These are phyloP conservation scores for Corvus hawaiiensis DNA, from an alignment of 2,113 vertebrate species.

Conservation along the genomic window DNA sequence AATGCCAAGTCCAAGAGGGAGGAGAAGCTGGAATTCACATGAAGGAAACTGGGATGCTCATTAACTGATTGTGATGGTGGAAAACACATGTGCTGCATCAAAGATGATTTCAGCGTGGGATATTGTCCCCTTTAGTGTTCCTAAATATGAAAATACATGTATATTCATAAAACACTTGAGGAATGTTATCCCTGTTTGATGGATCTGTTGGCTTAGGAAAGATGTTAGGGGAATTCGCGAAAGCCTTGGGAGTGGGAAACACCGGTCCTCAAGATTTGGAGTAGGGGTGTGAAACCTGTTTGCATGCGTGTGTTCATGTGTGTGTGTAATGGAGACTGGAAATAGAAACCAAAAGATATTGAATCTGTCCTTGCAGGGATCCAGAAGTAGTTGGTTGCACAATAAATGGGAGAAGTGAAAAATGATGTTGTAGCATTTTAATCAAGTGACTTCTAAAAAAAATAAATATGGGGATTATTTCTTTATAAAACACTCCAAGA, in stretches of 20 bases:
- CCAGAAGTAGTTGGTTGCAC: not conserved
- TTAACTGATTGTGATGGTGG: not conserved
- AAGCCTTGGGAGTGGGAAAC: not conserved
- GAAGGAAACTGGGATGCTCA: not conserved
- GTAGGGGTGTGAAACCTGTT: not conserved
- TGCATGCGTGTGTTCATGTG: not conserved
- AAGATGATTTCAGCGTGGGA: not conserved
- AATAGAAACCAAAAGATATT: not conserved
- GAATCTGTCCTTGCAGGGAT: not conserved
- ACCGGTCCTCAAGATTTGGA: not conserved
- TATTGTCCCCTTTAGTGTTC: not conserved
- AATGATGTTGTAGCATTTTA: not conserved
- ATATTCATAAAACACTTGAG: not conserved
- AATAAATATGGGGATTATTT: not conserved
- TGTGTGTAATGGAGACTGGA: not conserved
- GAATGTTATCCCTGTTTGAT: not conserved
- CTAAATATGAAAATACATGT: not conserved
- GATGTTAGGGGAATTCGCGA: not conserved
- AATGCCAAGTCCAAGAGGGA: not conserved
- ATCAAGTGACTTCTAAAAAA: not conserved
- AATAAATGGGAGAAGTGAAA: not conserved
- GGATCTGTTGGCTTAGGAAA: not conserved
- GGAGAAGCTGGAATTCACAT: accelerated
- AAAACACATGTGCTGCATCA: not conserved
- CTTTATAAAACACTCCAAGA: not conserved